These are phyloP conservation scores for Cosmia pyralina DNA, from an alignment of 2,888 invertebrate species.

Conservation along the genomic window DNA sequence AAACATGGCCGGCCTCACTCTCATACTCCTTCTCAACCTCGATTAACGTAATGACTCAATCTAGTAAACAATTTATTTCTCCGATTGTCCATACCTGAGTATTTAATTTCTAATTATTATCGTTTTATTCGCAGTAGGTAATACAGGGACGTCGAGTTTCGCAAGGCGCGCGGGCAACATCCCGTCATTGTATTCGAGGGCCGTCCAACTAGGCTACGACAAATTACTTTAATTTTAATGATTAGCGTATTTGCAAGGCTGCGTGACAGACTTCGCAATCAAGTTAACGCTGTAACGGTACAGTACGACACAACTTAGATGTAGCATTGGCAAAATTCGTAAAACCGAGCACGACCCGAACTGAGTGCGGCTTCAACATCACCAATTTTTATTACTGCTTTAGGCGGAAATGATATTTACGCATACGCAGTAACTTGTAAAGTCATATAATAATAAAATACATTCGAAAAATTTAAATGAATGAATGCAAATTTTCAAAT, in stretches of 20 bases:
- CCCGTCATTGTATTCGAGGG: conserved; percentile 65
- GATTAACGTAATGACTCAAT: not conserved
- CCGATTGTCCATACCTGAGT: not conserved
- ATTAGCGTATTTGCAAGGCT: conserved; percentile 64
- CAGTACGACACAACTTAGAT: too few relatives aligned
- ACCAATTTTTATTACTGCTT: too few relatives aligned
- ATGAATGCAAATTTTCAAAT: too few relatives aligned
- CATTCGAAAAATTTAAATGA: too few relatives aligned
- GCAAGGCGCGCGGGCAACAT: conserved; percentile 60
- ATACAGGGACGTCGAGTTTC: conserved; percentile 42
- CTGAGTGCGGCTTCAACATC: too few relatives aligned
- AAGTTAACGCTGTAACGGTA: conserved; percentile 36
- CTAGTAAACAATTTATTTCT: not conserved
- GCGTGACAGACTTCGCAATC: conserved; percentile 58
- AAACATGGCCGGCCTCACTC: not conserved
- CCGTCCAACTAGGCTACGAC: conserved; percentile 49
- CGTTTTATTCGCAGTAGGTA: not conserved
- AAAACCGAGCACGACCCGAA: too few relatives aligned
- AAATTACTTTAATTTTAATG: conserved; percentile 62
- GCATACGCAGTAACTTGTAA: too few relatives aligned
- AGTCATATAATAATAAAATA: too few relatives aligned
- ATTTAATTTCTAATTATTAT: conserved; percentile 28
- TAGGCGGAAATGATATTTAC: too few relatives aligned
- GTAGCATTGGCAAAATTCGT: too few relatives aligned
- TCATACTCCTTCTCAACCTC: not conserved